Evolutionary conservation across 2,888 invertebrate genomes (phyloP).

Genomic region (Fragum whitleyi): DNA sequence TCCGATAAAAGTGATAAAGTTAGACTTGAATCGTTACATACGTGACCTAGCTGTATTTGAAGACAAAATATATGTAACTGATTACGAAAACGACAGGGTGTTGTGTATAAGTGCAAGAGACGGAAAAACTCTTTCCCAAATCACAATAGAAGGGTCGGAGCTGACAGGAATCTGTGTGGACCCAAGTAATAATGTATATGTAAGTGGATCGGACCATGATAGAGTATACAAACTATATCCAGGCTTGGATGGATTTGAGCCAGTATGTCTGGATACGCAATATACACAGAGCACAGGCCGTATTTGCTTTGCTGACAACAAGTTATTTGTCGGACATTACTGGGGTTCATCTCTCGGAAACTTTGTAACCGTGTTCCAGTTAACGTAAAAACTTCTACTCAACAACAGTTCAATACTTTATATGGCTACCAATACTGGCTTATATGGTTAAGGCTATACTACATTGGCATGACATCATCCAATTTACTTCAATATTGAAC

Average conservation of each 20-base stretch:
- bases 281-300: neutral
- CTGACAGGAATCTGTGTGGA: neutral
- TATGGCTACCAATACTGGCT: no score
- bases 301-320: neutral
- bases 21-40: neutral
- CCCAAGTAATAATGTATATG: neutral
- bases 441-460: no score
- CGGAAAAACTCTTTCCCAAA: neutral
- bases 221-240: slow-evolving; percentile 4
- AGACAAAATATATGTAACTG: neutral
- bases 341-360: neutral
- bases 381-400: no score
- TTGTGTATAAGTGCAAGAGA: neutral
- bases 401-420: no score
- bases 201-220: neutral
- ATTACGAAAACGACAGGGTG: neutral
- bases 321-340: neutral
- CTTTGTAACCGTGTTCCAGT: neutral
- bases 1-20: neutral
- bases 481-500: no score
- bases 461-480: no score
- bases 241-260: neutral
- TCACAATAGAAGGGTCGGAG: neutral
- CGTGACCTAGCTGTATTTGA: neutral
- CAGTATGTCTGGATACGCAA: neutral